phyloP scores from a whole-genome alignment of 1,140 invertebrate species.

The Zaprionus inermis region DNA sequence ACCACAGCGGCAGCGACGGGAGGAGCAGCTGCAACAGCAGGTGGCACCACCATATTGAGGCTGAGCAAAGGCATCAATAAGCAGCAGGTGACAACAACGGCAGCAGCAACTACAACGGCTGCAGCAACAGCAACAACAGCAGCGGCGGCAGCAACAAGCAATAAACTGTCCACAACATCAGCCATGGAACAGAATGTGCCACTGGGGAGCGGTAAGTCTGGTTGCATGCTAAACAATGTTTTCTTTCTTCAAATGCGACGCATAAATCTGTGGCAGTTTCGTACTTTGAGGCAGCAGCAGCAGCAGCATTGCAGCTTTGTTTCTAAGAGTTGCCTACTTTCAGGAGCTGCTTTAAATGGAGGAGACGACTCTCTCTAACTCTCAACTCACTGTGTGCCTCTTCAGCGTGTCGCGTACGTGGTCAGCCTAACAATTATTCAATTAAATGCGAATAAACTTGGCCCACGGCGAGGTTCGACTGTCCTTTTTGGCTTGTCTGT shows the following conservation, averaged over 20 bases:
- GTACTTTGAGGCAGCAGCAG: background rate
- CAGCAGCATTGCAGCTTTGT: conserved; percentile 14
- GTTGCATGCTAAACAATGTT: conserved; percentile 2
- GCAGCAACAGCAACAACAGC: conserved; percentile 31
- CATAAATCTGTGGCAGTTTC: conserved; percentile 69
- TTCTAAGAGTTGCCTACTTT: conserved; percentile 42
- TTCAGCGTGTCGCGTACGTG: conserved; percentile 49
- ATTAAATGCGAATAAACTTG: conserved; percentile 80
- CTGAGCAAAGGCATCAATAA: conserved; percentile 65
- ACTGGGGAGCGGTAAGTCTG: conserved; percentile 83
- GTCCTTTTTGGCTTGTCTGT: conserved; percentile 15
- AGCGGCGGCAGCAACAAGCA: conserved; percentile 49
- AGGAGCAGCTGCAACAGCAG: conserved; percentile 35
- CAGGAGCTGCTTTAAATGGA: conserved; percentile 32
- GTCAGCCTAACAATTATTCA: conserved; percentile 80
- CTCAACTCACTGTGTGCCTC: background rate
- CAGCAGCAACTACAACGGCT: conserved; percentile 24
- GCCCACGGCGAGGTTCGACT: conserved; percentile 31
- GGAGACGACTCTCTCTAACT: background rate
- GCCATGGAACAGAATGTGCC: conserved; percentile 73
- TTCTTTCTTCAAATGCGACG: conserved; percentile 45
- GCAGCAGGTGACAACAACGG: conserved; percentile 57
- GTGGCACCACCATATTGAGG: conserved; percentile 58
- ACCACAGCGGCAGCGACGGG: conserved; percentile 12
- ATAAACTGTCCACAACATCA: conserved; percentile 74